These are phyloP conservation scores for Orius insidiosus DNA, from an alignment of 1,140 invertebrate genomes.

Conservation along the genomic window DNA sequence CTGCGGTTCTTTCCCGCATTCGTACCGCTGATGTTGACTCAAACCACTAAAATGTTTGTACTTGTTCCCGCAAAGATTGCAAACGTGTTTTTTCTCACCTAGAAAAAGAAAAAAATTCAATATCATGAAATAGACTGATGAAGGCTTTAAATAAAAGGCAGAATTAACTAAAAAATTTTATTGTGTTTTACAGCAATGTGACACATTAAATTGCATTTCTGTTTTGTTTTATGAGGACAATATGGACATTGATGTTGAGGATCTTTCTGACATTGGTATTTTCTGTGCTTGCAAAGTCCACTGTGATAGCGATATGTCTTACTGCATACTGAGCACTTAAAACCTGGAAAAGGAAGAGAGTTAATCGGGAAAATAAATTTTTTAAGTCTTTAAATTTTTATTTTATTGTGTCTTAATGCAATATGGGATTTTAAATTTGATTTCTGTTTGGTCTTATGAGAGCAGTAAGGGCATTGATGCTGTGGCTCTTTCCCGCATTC, in stretches of 20 bases:
- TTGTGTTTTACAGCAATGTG: slow-evolving; percentile 12
- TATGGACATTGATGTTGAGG: background rate
- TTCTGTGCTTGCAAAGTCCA: slow-evolving; percentile 7
- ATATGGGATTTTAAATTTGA: slow-evolving; percentile 14
- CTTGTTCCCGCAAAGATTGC: too few relatives aligned
- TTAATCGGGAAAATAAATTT: too few relatives aligned
- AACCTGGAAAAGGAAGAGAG: too few relatives aligned
- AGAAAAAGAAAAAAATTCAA: too few relatives aligned
- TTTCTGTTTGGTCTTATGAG: slow-evolving; percentile 58
- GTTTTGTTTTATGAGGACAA: slow-evolving; percentile 4
- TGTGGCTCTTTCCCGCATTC: slow-evolving; percentile 11
- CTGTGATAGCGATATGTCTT: slow-evolving; percentile 8
- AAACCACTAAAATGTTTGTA: too few relatives aligned
- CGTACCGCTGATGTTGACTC: too few relatives aligned
- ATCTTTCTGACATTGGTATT: slow-evolving; percentile 1
- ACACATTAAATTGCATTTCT: slow-evolving; percentile 14
- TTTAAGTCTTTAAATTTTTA: too few relatives aligned
- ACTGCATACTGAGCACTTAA: slow-evolving; percentile 3
- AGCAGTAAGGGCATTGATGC: slow-evolving; percentile 60
- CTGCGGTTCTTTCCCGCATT: too few relatives aligned
- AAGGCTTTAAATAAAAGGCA: too few relatives aligned
- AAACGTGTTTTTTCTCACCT: too few relatives aligned
- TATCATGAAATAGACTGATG: too few relatives aligned
- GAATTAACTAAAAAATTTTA: too few relatives aligned
- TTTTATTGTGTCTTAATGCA: slow-evolving; percentile 7